These are phyloP conservation scores for Lissocephala sabroskyi DNA, from an alignment of 2,888 invertebrate species.

Conservation along the genomic window DNA sequence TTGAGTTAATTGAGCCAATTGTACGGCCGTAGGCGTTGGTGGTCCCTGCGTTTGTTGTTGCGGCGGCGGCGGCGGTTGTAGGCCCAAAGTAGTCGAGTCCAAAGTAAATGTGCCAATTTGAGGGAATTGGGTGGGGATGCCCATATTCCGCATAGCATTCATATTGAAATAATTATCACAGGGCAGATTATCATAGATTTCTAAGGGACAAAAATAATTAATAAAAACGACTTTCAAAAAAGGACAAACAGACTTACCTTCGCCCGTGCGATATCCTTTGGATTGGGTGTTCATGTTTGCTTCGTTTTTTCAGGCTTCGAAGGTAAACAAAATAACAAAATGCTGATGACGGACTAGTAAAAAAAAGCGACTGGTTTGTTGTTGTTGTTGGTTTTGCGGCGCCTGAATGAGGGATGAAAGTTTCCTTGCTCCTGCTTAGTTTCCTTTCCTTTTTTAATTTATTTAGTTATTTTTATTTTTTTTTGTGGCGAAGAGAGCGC, in stretches of 20 bases:
- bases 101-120: constrained; percentile 73
- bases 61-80: constrained; percentile 54
- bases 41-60: constrained; percentile 40
- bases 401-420: no score
- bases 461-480: no score
- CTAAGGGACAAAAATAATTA: constrained; percentile 42
- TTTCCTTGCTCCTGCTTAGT: constrained; percentile 1
- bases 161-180: constrained; percentile 71
- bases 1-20: constrained; percentile 38
- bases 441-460: constrained; percentile 5
- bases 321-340: constrained; percentile 29
- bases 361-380: constrained; percentile 30
- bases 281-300: constrained; percentile 71
- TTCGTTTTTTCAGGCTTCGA: not conserved
- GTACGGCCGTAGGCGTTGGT: constrained; percentile 29
- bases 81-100: constrained; percentile 63
- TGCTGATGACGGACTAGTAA: constrained; percentile 60
- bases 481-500: constrained; percentile 26
- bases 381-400: not conserved
- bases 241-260: constrained; percentile 70
- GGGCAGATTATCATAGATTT: constrained; percentile 71
- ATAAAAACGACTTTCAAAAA: no score
- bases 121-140: constrained; percentile 71
- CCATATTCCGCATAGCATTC: constrained; percentile 71
- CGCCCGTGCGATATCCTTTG: constrained; percentile 71